Percentiles rank a stretch among this genome's conserved stretches.
phyloP scores from a whole-genome alignment of 2,797 vertebrate species.

The Rhinichthys osculus region DNA sequence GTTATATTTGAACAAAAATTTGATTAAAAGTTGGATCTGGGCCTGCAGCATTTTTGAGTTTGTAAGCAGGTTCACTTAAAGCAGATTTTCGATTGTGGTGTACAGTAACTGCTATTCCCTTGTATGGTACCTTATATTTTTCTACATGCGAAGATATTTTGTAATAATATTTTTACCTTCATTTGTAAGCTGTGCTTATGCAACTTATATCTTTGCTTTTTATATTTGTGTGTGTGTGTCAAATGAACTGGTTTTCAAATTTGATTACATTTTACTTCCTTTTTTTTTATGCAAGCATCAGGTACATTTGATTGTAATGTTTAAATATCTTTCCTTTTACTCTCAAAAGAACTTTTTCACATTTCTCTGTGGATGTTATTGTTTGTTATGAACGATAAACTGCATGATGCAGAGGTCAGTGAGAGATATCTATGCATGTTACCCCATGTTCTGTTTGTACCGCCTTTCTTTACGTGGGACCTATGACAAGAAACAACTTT shows the following conservation, averaged over 20 bases:
- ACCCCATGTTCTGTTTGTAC: slow-evolving; percentile 62
- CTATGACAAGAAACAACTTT: slow-evolving; percentile 61
- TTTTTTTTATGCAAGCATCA: slow-evolving; percentile 63
- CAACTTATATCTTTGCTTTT: slow-evolving; percentile 74
- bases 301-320: slow-evolving; percentile 53
- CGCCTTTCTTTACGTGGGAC: slow-evolving; percentile 62
- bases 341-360: slow-evolving; percentile 65
- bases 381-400: slow-evolving; percentile 77
- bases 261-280: slow-evolving; percentile 60
- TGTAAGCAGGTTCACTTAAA: slow-evolving; percentile 32
- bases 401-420: slow-evolving; percentile 80
- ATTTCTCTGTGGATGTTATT: slow-evolving; percentile 82
- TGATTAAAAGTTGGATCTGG: neutral
- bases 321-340: slow-evolving; percentile 44
- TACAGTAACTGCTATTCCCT: slow-evolving; percentile 63
- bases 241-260: slow-evolving; percentile 83
- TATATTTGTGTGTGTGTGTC: slow-evolving; percentile 74
- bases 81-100: slow-evolving; percentile 52
- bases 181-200: slow-evolving; percentile 92
- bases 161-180: slow-evolving; percentile 82
- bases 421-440: slow-evolving; percentile 72
- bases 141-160: slow-evolving; percentile 73
- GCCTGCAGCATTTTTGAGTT: slow-evolving; percentile 15
- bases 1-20: neutral
- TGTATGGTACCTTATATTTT: slow-evolving; percentile 76